A percentile compares a stretch with the other conserved stretches of the same genome.
Evolutionary conservation across 2,113 vertebrate species (phyloP).

Genomic region (Syngnathus floridae): DNA sequence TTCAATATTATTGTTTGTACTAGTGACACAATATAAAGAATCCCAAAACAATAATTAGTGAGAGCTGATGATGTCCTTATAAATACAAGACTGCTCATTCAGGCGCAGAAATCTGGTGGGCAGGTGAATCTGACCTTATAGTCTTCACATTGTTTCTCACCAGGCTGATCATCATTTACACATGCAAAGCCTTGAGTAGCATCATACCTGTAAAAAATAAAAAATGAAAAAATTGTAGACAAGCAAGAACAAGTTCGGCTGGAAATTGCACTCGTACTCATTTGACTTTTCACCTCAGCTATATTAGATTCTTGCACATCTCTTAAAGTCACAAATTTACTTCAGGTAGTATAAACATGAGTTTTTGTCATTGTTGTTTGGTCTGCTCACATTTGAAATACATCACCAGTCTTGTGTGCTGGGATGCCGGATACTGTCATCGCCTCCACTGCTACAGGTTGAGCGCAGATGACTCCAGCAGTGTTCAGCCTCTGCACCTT

Average conservation of each 20-base stretch:
- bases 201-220: constrained; percentile 46
- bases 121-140: constrained; percentile 48
- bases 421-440: constrained; percentile 30
- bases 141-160: constrained; percentile 26
- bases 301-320: not conserved
- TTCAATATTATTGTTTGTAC: not conserved
- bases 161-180: constrained; percentile 32
- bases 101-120: constrained; percentile 21
- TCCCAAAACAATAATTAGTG: not conserved
- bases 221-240: not conserved
- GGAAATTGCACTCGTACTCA: not conserved
- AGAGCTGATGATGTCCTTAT: not conserved
- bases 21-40: not conserved
- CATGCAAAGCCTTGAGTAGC: constrained; percentile 43
- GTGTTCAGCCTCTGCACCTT: constrained; percentile 31
- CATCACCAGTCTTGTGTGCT: constrained; percentile 26
- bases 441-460: constrained; percentile 53
- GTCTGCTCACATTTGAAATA: constrained; percentile 39
- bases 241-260: not conserved
- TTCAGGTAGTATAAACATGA: not conserved
- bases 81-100: not conserved
- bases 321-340: not conserved
- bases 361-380: not conserved
- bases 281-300: not conserved
- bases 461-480: constrained; percentile 25